Conservation (phyloP, 2,888 invertebrate genomes). For the Octodonta nipae region DNA sequence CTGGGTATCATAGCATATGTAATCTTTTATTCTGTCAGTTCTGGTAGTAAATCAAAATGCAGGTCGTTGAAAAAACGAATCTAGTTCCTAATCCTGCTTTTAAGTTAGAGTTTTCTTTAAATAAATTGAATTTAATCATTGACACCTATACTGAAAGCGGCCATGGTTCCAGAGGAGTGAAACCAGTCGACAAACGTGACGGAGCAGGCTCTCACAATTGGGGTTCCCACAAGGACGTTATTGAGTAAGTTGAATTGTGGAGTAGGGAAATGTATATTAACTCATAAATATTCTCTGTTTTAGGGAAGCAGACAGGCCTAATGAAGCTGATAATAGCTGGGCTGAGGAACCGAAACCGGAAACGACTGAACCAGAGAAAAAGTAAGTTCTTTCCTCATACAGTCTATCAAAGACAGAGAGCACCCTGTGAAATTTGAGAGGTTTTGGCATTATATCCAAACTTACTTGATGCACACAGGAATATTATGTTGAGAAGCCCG, state of each 20-base stretch:
- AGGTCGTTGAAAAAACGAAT: no score
- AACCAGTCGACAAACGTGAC: conserved; percentile 86
- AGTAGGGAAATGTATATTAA: conserved; percentile 1
- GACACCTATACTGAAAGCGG: conserved; percentile 35
- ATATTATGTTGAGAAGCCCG: no score
- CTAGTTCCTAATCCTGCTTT: no score
- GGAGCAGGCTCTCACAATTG: conserved; percentile 92
- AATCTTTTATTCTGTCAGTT: no score
- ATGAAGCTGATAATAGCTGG: conserved; percentile 29
- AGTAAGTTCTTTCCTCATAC: conserved; percentile 12
- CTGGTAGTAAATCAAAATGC: no score
- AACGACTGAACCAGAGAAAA: conserved; percentile 20
- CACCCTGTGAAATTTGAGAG: no score
- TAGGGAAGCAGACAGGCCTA: conserved; percentile 31
- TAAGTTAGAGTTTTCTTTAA: no score
- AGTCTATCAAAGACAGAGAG: background rate
- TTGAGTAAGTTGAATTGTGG: conserved; percentile 46
- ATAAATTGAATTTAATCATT: conserved; percentile 16
- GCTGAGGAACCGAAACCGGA: conserved; percentile 41
- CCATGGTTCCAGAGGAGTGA: conserved; percentile 61
- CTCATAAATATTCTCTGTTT: conserved; percentile 10
- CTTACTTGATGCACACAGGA: no score
- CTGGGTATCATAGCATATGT: no score
- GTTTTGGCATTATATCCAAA: no score
- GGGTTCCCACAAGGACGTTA: conserved; percentile 85